phyloP scores from a whole-genome alignment of 2,888 invertebrate genomes.

The Epicampocera succincta region DNA sequence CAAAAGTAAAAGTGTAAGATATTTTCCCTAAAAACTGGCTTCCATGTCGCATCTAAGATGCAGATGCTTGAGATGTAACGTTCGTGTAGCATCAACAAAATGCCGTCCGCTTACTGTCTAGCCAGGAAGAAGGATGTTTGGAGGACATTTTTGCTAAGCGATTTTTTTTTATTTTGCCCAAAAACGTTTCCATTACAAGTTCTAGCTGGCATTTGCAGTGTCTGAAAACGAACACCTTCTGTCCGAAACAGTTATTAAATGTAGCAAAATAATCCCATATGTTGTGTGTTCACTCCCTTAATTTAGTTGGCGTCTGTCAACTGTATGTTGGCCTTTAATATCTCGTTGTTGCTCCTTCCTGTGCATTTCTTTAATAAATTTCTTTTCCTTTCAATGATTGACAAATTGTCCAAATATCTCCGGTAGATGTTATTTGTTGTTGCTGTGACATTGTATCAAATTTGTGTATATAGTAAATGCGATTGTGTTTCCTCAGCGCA shows the following conservation, averaged over 20 bases:
- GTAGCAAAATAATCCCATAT: conserved; percentile 25
- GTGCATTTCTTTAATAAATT: conserved; percentile 15
- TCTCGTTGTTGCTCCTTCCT: conserved; percentile 18
- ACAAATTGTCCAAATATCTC: conserved; percentile 65
- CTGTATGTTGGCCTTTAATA: conserved; percentile 12
- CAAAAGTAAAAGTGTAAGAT: too few relatives aligned
- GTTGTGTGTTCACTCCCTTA: conserved; percentile 19
- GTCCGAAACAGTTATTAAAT: not conserved
- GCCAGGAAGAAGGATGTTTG: too few relatives aligned
- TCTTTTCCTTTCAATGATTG: conserved; percentile 37
- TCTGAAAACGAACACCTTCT: not conserved
- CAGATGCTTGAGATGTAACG: too few relatives aligned
- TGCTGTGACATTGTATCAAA: conserved; percentile 42
- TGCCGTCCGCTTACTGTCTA: too few relatives aligned
- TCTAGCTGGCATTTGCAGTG: too few relatives aligned
- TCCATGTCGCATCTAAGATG: too few relatives aligned
- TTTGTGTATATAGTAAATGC: not conserved
- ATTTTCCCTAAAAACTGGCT: too few relatives aligned
- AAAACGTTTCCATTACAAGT: not conserved
- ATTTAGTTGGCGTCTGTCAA: conserved; percentile 1
- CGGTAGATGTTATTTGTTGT: conserved; percentile 19
- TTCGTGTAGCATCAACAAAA: too few relatives aligned
- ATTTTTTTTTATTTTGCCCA: not conserved
- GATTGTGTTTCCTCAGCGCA: not conserved
- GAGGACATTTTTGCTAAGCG: too few relatives aligned